These are phyloP conservation scores for Sussaba pulchella DNA, from an alignment of 2,888 invertebrate species.

Conservation along the genomic window DNA sequence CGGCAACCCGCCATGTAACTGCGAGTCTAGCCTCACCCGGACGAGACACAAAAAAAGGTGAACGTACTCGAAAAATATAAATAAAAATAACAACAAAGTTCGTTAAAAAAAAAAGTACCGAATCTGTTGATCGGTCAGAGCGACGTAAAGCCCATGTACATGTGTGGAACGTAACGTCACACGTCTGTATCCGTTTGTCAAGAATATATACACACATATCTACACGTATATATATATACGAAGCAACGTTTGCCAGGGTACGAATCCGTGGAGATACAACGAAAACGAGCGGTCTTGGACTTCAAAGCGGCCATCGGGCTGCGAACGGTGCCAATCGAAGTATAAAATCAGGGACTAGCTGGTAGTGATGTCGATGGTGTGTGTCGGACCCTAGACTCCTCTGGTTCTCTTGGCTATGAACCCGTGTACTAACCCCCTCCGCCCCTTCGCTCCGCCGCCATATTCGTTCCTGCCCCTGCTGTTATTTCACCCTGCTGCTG, in stretches of 20 bases:
- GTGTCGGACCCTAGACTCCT: conserved; percentile 50
- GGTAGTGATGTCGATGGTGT: conserved; percentile 53
- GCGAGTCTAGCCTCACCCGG: conserved; percentile 35
- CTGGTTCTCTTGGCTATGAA: conserved; percentile 46
- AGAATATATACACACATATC: conserved; percentile 35
- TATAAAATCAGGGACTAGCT: conserved; percentile 78
- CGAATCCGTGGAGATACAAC: conserved; percentile 57
- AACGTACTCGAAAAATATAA: conserved; percentile 28
- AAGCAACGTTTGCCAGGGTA: conserved; percentile 25
- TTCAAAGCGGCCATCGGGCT: conserved; percentile 80
- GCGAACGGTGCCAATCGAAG: conserved; percentile 80
- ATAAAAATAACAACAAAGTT: not conserved
- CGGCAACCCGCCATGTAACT: conserved; percentile 38
- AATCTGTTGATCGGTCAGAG: not conserved
- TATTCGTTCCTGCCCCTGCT: conserved; percentile 57
- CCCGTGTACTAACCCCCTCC: not conserved
- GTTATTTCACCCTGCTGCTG: conserved; percentile 55
- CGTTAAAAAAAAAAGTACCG: no score
- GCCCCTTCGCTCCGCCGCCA: conserved; percentile 42
- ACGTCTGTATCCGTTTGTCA: conserved; percentile 37
- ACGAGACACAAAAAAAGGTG: conserved; percentile 57
- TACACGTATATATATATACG: conserved; percentile 15
- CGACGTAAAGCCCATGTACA: conserved; percentile 20
- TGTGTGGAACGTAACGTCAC: conserved; percentile 16
- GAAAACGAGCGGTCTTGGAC: conserved; percentile 72